phyloP scores from a whole-genome alignment of 2,888 invertebrate genomes.

The Ischnura elegans region DNA sequence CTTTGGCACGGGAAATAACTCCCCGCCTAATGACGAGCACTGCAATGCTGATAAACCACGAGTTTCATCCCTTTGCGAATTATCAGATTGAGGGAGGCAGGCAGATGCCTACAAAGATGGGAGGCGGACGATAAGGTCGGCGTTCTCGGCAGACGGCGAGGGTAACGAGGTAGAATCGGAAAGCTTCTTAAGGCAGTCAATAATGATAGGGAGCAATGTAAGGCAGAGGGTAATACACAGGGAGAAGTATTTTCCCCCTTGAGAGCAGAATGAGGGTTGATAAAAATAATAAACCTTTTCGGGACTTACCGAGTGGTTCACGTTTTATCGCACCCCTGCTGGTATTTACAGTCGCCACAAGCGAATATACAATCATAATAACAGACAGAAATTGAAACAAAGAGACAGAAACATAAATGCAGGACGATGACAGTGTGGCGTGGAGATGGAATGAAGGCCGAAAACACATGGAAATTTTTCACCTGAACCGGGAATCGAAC shows the following conservation, averaged over 20 bases:
- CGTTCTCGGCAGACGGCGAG: background rate
- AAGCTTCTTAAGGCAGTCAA: background rate
- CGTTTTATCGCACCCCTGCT: too few species aligned
- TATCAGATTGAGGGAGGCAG: background rate
- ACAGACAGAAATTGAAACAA: too few species aligned
- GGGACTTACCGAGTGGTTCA: too few species aligned
- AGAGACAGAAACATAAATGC: too few species aligned
- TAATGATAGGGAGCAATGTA: background rate
- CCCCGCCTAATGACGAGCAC: background rate
- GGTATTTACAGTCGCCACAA: too few species aligned
- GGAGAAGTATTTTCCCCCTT: background rate
- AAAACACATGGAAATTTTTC: too few species aligned
- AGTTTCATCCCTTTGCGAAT: background rate
- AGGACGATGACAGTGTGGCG: too few species aligned
- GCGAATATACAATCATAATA: too few species aligned
- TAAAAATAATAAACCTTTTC: too few species aligned
- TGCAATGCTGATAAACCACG: slow-evolving; percentile 21
- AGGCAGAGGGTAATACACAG: background rate
- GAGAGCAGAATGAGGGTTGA: background rate
- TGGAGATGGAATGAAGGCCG: too few species aligned
- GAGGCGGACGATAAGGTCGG: background rate
- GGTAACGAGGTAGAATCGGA: background rate
- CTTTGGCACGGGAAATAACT: background rate
- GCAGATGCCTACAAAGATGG: background rate
- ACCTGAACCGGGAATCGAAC: too few species aligned